Conservation (phyloP, 2,888 invertebrate species). For the Eupithecia dodoneata region DNA sequence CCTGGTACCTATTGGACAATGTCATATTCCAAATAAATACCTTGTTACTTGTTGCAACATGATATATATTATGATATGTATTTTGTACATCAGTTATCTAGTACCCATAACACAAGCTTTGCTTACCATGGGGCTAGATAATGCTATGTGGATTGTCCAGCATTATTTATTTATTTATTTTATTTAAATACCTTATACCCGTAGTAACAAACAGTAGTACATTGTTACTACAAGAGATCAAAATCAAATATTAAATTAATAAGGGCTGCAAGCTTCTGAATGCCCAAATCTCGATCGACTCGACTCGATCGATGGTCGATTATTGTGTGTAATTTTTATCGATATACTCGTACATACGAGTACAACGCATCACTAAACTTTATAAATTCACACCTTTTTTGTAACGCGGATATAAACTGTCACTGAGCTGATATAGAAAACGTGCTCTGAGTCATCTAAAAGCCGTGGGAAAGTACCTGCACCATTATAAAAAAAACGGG, state of each 20-base stretch:
- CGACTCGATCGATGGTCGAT: neutral
- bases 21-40: too few relatives aligned
- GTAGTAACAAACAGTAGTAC: too few relatives aligned
- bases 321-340: neutral
- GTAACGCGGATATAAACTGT: slow-evolving; percentile 37
- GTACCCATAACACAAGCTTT: too few relatives aligned
- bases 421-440: slow-evolving; percentile 35
- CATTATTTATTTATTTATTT: too few relatives aligned
- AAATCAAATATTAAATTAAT: neutral
- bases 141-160: too few relatives aligned
- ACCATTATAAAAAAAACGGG: neutral
- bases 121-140: too few relatives aligned
- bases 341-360: neutral
- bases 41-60: too few relatives aligned
- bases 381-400: slow-evolving; percentile 39
- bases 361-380: slow-evolving; percentile 26
- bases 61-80: too few relatives aligned
- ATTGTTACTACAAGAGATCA: too few relatives aligned
- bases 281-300: neutral
- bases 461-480: neutral
- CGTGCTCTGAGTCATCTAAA: slow-evolving; percentile 16
- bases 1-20: too few relatives aligned
- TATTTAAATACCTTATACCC: too few relatives aligned
- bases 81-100: too few relatives aligned
- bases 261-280: neutral